A percentile compares a stretch with the other conserved stretches of the same genome.
phyloP scores from a whole-genome alignment of 2,888 invertebrate genomes.

The Adineta ricciae region DNA sequence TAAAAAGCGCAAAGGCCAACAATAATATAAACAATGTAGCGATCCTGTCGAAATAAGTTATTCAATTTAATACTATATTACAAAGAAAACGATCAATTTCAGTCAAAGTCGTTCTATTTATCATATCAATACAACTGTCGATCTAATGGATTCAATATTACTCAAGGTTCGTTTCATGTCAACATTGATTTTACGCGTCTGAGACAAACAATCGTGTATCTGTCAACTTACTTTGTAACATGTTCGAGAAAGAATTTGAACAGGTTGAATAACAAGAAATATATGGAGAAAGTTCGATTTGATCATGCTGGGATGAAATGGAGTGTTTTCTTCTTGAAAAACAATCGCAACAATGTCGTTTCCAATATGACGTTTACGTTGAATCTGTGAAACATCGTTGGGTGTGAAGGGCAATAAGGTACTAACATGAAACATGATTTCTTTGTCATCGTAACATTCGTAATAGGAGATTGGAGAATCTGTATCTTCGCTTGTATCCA shows the following conservation, averaged over 20 bases:
- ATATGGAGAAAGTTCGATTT: conserved; percentile 95
- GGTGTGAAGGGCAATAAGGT: conserved; percentile 87
- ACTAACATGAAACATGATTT: conserved; percentile 95
- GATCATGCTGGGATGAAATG: conserved; percentile 96
- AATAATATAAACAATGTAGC: no score
- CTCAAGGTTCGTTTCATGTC: no score
- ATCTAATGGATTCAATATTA: no score
- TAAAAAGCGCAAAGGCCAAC: no score
- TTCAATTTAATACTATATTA: no score
- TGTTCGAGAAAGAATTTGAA: not conserved
- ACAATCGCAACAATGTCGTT: conserved; percentile 95
- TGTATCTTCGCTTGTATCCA: conserved; percentile 89
- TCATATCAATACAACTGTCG: no score
- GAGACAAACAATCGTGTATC: no score
- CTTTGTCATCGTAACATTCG: conserved; percentile 72
- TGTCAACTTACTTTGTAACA: conserved; percentile 8
- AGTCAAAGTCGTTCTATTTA: no score
- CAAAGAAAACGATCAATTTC: no score
- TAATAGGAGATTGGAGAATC: conserved; percentile 89
- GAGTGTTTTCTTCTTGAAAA: conserved; percentile 92
- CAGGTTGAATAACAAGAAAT: conserved; percentile 85
- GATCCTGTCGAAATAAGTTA: no score
- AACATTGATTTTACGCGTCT: no score
- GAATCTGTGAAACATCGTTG: conserved; percentile 86
- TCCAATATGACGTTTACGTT: conserved; percentile 85